Evolutionary conservation across 2,113 vertebrate species (phyloP), one percentile per base, ranked within the genome.

Genomic region (Equus quagga): DNA sequence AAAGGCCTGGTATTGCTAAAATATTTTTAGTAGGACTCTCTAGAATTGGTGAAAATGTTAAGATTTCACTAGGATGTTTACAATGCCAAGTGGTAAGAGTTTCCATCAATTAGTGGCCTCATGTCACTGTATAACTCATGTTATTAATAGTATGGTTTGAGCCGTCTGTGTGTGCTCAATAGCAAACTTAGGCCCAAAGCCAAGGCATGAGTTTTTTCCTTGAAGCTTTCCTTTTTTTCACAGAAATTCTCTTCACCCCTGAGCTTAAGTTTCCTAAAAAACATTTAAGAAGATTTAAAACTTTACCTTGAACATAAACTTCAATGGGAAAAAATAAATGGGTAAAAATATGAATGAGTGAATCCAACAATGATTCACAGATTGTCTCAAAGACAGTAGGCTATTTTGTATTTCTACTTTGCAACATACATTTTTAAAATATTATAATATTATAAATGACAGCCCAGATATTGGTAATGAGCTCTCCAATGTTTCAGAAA

Each of bases 271-370:
- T 95, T 81, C n/a, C 28, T 75, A 41, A 76, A 79, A 64, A 81
- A 23, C 4, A 18, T 73, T 46, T 86, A 75, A 80, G 11, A 93
- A 44, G 21, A 80, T 76, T 56, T 64, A 75, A 81, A 89, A 85
- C 3, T 28, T 64, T 83, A 83, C 41, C 19, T 82, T 88, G 4
- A 64, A 4, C 19, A 80, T 80, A 60, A 64, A 64, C 46, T 75
- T 96, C 15, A 94, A 41, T 72, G n/a, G 41, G 0, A 84, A 89
- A 85, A 36, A 87, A 91, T 54, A 83, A 79, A 56, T 82, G 24
- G 5, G 17, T 41, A 49, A 89, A 94, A 96, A 78, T 78, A 95
- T 76, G 8, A 96, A 78, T 21, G 19, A 83, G 36, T 65, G 67
- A 76, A 82, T 65, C 12, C 9, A 93, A 72, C 65, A 64, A 26